Evolutionary conservation across 2,888 invertebrate species (phyloP).

Genomic region (Drosophila subquinaria): DNA sequence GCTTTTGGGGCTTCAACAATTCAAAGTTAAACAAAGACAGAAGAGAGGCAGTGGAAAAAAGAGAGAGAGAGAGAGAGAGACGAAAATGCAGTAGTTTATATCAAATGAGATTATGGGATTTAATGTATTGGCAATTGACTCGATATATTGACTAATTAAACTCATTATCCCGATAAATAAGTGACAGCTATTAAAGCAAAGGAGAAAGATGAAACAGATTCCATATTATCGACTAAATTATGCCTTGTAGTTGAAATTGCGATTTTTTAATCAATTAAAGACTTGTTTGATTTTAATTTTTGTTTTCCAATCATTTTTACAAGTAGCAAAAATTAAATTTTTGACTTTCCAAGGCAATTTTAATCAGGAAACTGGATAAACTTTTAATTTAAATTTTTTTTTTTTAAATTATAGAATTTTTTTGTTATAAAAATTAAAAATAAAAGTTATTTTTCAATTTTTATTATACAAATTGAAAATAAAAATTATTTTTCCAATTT

Average conservation of each 20-base stretch:
- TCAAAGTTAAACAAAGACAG: not conserved
- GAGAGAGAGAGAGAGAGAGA: not conserved
- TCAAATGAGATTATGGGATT: slow-evolving; percentile 19
- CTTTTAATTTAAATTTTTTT: no score
- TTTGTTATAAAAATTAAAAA: no score
- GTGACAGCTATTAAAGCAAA: not conserved
- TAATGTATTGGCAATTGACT: slow-evolving; percentile 14
- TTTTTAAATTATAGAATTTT: no score
- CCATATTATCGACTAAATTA: not conserved
- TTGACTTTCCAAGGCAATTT: not conserved
- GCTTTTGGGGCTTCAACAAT: slow-evolving; percentile 11
- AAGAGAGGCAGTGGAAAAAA: not conserved
- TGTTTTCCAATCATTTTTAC: not conserved
- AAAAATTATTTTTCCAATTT: no score
- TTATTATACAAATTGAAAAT: no score
- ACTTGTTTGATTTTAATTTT: no score
- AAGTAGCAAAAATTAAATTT: not conserved
- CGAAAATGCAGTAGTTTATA: not conserved
- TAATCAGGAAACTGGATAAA: no score
- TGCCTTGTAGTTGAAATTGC: not conserved
- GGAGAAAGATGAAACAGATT: not conserved
- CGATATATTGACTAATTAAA: slow-evolving; percentile 21
- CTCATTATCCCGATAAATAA: slow-evolving; percentile 12
- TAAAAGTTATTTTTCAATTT: no score
- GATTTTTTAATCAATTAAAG: not conserved